A percentile compares a stretch with the other conserved stretches of the same genome.
phyloP scores from a whole-genome alignment of 2,888 invertebrate genomes.

The Encarsia formosa region DNA sequence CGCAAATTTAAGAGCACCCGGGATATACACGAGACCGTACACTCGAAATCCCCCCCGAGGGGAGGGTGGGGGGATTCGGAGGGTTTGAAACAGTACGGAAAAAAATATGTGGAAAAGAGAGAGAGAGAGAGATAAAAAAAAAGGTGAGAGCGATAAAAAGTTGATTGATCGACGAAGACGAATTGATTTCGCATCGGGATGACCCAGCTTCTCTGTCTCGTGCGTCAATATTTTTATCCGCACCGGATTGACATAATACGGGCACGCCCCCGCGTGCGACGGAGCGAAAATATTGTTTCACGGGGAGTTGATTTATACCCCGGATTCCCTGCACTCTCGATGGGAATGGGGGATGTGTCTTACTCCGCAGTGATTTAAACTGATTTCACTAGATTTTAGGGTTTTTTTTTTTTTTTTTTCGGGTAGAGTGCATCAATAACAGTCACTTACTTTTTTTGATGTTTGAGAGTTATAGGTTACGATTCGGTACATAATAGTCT shows the following conservation, averaged over 20 bases:
- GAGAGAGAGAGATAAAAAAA: background rate
- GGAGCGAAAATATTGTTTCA: slow-evolving; percentile 20
- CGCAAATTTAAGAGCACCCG: too few relatives aligned
- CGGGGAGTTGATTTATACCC: slow-evolving; percentile 15
- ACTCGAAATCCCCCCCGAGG: background rate
- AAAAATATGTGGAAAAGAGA: slow-evolving; percentile 15
- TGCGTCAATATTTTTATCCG: slow-evolving; percentile 22
- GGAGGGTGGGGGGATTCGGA: background rate
- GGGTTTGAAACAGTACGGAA: slow-evolving; percentile 1
- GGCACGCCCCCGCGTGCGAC: background rate
- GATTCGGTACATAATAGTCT: too few relatives aligned
- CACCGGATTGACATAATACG: slow-evolving; percentile 21
- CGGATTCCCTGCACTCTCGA: too few relatives aligned
- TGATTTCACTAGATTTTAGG: too few relatives aligned
- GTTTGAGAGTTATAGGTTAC: too few relatives aligned
- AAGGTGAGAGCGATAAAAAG: slow-evolving; percentile 13
- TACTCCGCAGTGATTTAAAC: too few relatives aligned
- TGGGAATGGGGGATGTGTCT: too few relatives aligned
- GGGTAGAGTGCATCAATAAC: too few relatives aligned
- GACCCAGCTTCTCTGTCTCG: slow-evolving; percentile 3
- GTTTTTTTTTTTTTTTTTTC: too few relatives aligned
- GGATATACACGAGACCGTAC: too few relatives aligned
- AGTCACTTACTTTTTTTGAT: too few relatives aligned
- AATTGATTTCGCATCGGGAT: slow-evolving; percentile 12
- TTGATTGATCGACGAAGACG: slow-evolving; percentile 26